Percentiles rank a stretch among this genome's conserved stretches.
Conservation (phyloP, 1,140 invertebrate species). For the Homalodisca vitripennis region DNA sequence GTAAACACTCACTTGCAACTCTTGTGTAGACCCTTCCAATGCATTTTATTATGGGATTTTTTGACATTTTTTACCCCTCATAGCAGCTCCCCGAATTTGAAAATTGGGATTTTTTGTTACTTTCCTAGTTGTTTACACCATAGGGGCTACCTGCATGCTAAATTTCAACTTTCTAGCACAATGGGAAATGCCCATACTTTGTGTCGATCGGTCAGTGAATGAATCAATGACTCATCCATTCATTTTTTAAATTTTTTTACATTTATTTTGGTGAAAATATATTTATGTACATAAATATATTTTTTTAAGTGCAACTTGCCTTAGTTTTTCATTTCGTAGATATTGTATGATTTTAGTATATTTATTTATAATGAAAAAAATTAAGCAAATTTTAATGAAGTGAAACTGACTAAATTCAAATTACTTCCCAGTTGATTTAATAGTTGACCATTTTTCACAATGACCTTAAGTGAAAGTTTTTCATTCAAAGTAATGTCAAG, state of each 20-base stretch:
- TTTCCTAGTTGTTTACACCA: conserved; percentile 22
- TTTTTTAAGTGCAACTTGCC: no score
- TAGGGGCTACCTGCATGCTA: conserved; percentile 21
- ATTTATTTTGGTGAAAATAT: no score
- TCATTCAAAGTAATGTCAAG: no score
- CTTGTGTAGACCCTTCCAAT: conserved; percentile 19
- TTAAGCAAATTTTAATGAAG: no score
- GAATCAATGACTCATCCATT: neutral
- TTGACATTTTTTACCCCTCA: conserved; percentile 11
- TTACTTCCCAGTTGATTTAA: no score
- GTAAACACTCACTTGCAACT: conserved; percentile 19
- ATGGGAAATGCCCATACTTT: conserved; percentile 6
- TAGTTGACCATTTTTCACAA: no score
- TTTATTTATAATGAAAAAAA: no score
- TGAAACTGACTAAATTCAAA: no score
- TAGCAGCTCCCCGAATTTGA: conserved; percentile 12
- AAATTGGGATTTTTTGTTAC: conserved; percentile 10
- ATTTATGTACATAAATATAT: neutral
- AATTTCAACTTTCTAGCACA: conserved; percentile 14
- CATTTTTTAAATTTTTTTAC: neutral
- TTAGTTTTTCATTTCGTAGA: no score
- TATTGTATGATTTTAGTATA: no score
- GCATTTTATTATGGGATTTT: conserved; percentile 21
- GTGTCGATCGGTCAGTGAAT: conserved; percentile 7
- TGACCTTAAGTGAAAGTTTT: no score